Percentiles rank a stretch among this genome's conserved stretches.
phyloP scores from a whole-genome alignment of 92 coral and sea anemone genomes.

The Scolanthus callimorphus region DNA sequence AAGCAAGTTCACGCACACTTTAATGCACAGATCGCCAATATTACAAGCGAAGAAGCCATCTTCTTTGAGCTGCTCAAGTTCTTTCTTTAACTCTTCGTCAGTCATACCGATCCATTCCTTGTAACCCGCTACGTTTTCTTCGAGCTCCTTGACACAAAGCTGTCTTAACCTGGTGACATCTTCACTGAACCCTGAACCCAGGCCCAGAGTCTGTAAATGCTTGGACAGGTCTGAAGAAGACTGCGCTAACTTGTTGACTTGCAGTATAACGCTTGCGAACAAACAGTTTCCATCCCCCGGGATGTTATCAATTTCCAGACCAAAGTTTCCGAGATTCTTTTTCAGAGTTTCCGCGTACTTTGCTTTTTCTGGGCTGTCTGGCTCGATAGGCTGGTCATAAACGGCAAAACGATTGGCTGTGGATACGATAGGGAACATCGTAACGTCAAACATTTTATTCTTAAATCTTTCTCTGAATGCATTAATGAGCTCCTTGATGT shows the following conservation, averaged over 20 bases:
- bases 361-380: constrained; percentile 15
- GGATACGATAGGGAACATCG: constrained; percentile 25
- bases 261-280: constrained; percentile 35
- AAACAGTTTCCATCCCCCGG: constrained; percentile 55
- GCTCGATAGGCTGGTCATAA: neutral
- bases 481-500: constrained; percentile 20
- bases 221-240: constrained; percentile 4
- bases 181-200: constrained; percentile 21
- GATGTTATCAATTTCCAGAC: constrained; percentile 38
- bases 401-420: constrained; percentile 5
- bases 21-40: constrained; percentile 45
- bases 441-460: constrained; percentile 16
- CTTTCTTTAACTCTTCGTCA: constrained; percentile 25
- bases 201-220: constrained; percentile 4
- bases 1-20: constrained; percentile 54
- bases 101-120: constrained; percentile 49
- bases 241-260: constrained; percentile 14
- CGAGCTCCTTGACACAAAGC: constrained; percentile 33
- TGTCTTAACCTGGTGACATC: constrained; percentile 31
- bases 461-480: constrained; percentile 22
- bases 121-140: constrained; percentile 27
- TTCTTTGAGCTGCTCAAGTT: constrained; percentile 29
- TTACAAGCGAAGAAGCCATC: constrained; percentile 51
- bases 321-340: constrained; percentile 41
- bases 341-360: constrained; percentile 13